Conservation (phyloP, 2,113 vertebrate species). For the Hiodon tergisus region DNA sequence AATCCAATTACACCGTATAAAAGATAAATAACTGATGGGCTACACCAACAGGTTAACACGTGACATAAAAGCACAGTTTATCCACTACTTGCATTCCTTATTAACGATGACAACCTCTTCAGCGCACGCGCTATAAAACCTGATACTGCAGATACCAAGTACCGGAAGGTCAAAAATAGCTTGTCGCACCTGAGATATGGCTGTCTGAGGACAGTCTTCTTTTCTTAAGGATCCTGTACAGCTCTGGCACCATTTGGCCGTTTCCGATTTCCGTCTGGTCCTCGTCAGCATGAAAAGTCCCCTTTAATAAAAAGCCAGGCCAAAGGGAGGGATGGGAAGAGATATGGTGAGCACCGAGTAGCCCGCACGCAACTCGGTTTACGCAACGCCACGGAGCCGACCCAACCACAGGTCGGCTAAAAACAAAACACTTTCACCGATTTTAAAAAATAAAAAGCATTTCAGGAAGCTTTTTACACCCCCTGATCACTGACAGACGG, state of each 20-base stretch:
- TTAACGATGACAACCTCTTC: neutral
- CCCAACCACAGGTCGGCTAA: no score
- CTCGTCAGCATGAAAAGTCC: neutral
- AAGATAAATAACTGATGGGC: neutral
- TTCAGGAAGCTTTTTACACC: neutral
- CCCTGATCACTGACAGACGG: neutral
- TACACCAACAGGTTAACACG: no score
- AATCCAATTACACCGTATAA: no score
- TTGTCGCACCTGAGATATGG: slow-evolving; percentile 8
- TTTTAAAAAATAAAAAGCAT: neutral
- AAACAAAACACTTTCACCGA: no score
- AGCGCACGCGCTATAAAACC: neutral
- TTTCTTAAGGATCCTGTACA: slow-evolving; percentile 21
- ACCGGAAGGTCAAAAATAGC: neutral
- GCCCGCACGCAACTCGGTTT: no score
- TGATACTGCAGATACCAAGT: neutral
- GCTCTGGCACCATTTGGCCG: slow-evolving; percentile 10
- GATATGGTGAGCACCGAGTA: neutral
- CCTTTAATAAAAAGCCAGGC: neutral
- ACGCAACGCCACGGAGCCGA: no score
- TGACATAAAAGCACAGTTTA: no score
- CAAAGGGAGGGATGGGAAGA: neutral
- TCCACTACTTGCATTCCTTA: no score
- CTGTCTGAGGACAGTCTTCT: slow-evolving; percentile 12
- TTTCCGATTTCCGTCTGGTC: neutral